Base-by-base conservation (phyloP, 2,113 vertebrate genomes). In the Phainopepla nitens region DNA sequence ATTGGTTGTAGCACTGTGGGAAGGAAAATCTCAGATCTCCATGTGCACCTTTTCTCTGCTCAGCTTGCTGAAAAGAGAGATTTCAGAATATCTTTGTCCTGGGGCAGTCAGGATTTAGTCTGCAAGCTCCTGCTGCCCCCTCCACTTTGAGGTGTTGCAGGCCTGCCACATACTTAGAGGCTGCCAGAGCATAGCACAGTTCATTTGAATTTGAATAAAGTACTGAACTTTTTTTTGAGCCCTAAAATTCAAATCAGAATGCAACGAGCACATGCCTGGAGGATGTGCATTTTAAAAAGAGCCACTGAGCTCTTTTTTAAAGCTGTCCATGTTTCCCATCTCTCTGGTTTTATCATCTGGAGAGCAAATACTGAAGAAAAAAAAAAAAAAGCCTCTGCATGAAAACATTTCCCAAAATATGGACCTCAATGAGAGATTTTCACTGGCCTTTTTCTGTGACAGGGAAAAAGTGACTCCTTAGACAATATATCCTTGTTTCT, bases 151-250 rank as follows among this genome's bases (percentile, higher is more conserved):
- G 68, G 24, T 29, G 15, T 22, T 90, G 80, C 66, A 82, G 68
- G 71, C 54, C 80, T 93, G 71, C 39, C 50, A 57, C 17, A 18
- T 53, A 51, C 54, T 42, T 54, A 31, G 60, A 84, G 50, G 50
- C 64, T 94, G 82, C 68, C 82, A 90, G 62, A 65, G 79, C 13
- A 6, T 29, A 77, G 79, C 42, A 39, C 47, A n/a, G 53, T 92
- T 88, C 42, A 94, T 91, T 90, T 92, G 78, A 96, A 90, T 94
- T 82, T 94, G 75, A 96, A 96, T 93, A 31, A 92, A 76, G 61
- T 36, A 62, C 68, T 73, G 93, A 90, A 86, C 79, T 87, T 93
- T 90, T 93, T 92, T 95, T 94, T 78, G 72, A 93, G 83, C 25
- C 80, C 87, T 94, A 89, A 92, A 90, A 93, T 86, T 94, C 84